Conservation (phyloP, 2,113 vertebrate genomes). For the Rhinichthys klamathensis region DNA sequence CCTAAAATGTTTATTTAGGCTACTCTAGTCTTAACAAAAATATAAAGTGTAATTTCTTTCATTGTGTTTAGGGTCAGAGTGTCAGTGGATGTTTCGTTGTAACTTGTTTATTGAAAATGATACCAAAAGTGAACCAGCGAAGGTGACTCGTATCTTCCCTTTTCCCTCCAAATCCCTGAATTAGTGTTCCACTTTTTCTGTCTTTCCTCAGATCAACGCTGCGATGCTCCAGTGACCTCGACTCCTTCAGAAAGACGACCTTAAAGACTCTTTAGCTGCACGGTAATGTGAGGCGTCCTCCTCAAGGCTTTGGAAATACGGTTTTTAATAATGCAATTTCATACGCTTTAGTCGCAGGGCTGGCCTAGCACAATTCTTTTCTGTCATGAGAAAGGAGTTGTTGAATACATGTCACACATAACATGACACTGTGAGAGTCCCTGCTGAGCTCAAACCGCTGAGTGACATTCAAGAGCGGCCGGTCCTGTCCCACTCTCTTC, state of each 20-base stretch:
- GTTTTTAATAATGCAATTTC: slow-evolving; percentile 71
- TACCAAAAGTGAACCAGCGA: not conserved
- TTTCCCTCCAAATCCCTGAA: not conserved
- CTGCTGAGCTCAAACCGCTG: slow-evolving; percentile 57
- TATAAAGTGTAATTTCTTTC: too few relatives aligned
- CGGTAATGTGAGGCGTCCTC: not conserved
- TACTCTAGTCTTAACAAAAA: too few relatives aligned
- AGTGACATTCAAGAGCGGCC: too few relatives aligned
- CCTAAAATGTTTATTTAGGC: too few relatives aligned
- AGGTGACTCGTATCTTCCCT: not conserved
- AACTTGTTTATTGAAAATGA: not conserved
- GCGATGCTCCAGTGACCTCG: not conserved
- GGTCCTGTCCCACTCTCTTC: too few relatives aligned
- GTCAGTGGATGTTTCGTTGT: too few relatives aligned
- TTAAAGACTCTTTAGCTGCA: not conserved
- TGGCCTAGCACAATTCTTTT: slow-evolving; percentile 67
- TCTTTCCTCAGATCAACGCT: not conserved
- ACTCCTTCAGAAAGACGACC: not conserved
- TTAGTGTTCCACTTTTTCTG: too few relatives aligned
- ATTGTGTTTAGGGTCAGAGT: too few relatives aligned
- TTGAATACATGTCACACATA: slow-evolving; percentile 65
- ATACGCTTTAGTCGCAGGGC: slow-evolving; percentile 71
- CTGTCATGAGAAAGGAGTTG: slow-evolving; percentile 66
- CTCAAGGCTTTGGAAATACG: slow-evolving; percentile 64
- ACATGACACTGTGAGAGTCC: slow-evolving; percentile 47